phyloP scores from a whole-genome alignment of 1,140 invertebrate genomes.

The Drosophila elegans region DNA sequence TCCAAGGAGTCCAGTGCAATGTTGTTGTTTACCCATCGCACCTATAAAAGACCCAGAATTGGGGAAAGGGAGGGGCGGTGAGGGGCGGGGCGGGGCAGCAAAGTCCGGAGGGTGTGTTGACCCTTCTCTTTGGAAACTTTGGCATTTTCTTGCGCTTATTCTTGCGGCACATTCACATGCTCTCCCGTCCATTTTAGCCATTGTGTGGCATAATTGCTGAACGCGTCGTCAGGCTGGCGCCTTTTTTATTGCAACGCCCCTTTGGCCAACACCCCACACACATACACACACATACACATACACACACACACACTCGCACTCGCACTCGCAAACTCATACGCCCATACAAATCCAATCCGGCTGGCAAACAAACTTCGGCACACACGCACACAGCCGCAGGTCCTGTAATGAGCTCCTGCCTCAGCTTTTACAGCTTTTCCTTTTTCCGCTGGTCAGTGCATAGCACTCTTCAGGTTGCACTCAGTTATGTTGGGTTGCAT shows the following conservation, averaged over 20 bases:
- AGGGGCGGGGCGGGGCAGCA: background rate
- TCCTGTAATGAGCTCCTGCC: slow-evolving; percentile 55
- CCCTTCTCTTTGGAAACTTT: slow-evolving; percentile 43
- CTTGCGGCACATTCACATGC: slow-evolving; percentile 32
- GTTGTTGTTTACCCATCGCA: slow-evolving; percentile 74
- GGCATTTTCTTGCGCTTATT: slow-evolving; percentile 38
- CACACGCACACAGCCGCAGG: slow-evolving; percentile 56
- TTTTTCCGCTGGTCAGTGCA: slow-evolving; percentile 27
- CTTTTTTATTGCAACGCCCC: slow-evolving; percentile 73
- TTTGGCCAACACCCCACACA: slow-evolving; percentile 24
- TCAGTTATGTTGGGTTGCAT: background rate
- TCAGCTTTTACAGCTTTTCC: slow-evolving; percentile 27
- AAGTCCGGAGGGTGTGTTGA: slow-evolving; percentile 51
- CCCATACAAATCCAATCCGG: slow-evolving; percentile 5
- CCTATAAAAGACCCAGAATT: slow-evolving; percentile 34
- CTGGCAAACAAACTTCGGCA: slow-evolving; percentile 59
- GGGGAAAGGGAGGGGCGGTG: background rate
- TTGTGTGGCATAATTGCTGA: slow-evolving; percentile 76
- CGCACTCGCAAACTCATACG: slow-evolving; percentile 3
- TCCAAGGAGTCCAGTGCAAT: slow-evolving; percentile 2
- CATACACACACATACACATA: slow-evolving; percentile 1
- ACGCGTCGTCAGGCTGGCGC: slow-evolving; percentile 66
- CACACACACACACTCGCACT: background rate
- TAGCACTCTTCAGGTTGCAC: slow-evolving; percentile 10
- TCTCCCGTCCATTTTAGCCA: slow-evolving; percentile 34